These are phyloP conservation scores for Arenaria interpres DNA, from an alignment of 2,113 vertebrate species.

Conservation along the genomic window DNA sequence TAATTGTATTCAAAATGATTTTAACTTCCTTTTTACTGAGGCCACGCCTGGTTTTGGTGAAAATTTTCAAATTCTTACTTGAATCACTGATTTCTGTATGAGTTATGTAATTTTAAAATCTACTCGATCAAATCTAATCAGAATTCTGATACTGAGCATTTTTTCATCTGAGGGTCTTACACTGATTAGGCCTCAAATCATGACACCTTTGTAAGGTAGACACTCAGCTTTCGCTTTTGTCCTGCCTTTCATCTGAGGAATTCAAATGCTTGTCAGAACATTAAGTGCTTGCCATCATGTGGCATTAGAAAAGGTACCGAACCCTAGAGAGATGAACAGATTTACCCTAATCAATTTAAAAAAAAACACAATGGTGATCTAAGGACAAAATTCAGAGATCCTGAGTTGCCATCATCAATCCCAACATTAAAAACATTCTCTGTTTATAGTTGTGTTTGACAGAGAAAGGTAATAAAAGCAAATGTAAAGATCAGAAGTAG, in stretches of 20 bases:
- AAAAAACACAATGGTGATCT: neutral
- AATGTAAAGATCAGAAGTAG: neutral
- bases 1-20: neutral
- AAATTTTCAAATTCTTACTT: neutral
- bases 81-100: neutral
- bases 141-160: neutral
- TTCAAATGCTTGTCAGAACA: neutral
- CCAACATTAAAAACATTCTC: neutral
- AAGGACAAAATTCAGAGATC: neutral
- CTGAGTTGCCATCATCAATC: neutral
- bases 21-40: neutral
- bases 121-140: neutral
- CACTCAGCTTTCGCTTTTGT: neutral
- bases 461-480: neutral
- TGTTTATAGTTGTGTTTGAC: neutral
- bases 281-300: neutral
- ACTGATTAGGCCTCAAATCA: conserved; percentile 1
- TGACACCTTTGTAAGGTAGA: neutral
- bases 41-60: neutral
- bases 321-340: neutral
- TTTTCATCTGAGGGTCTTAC: neutral
- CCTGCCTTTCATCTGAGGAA: neutral
- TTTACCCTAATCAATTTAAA: neutral
- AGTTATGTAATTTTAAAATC: neutral
- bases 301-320: neutral